Evolutionary conservation across 1,140 invertebrate species (phyloP).

Genomic region (Drosophila suzukii): DNA sequence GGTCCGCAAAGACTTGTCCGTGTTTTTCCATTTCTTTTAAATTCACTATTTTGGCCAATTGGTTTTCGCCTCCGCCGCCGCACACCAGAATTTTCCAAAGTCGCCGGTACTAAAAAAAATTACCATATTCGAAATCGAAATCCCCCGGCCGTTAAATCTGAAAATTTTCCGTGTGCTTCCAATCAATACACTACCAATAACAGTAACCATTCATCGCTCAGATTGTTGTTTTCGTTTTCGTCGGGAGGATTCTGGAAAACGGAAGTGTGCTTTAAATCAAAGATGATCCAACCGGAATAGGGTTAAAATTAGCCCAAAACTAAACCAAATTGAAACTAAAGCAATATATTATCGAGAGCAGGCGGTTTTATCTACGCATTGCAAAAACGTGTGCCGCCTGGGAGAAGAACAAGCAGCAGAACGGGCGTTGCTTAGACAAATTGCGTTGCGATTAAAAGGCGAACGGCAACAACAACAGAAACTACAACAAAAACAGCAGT

Average conservation of each 20-base stretch:
- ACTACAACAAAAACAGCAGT: slow-evolving; percentile 6
- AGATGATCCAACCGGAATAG: slow-evolving; percentile 55
- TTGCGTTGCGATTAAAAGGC: slow-evolving; percentile 78
- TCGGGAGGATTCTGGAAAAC: slow-evolving; percentile 11
- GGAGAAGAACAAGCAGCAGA: slow-evolving; percentile 49
- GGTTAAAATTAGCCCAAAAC: slow-evolving; percentile 57
- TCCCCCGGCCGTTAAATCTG: slow-evolving; percentile 14
- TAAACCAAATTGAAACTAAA: slow-evolving; percentile 19
- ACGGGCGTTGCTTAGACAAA: slow-evolving; percentile 79
- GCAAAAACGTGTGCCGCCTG: slow-evolving; percentile 69
- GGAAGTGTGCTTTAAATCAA: slow-evolving; percentile 24
- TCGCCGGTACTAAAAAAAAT: slow-evolving; percentile 15
- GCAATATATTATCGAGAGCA: slow-evolving; percentile 34
- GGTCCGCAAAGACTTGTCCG: slow-evolving; percentile 72
- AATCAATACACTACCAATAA: background rate
- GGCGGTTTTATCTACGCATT: slow-evolving; percentile 64
- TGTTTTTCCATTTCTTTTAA: slow-evolving; percentile 72
- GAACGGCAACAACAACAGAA: slow-evolving; percentile 20
- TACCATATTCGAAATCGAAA: background rate
- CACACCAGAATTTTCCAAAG: slow-evolving; percentile 51
- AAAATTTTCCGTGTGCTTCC: slow-evolving; percentile 37
- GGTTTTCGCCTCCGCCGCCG: slow-evolving; percentile 47
- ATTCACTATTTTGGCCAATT: slow-evolving; percentile 64
- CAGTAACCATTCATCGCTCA: slow-evolving; percentile 20
- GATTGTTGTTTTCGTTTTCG: slow-evolving; percentile 16